These are phyloP conservation scores for Conus ventricosus DNA, from an alignment of 1,140 invertebrate species.

Conservation along the genomic window DNA sequence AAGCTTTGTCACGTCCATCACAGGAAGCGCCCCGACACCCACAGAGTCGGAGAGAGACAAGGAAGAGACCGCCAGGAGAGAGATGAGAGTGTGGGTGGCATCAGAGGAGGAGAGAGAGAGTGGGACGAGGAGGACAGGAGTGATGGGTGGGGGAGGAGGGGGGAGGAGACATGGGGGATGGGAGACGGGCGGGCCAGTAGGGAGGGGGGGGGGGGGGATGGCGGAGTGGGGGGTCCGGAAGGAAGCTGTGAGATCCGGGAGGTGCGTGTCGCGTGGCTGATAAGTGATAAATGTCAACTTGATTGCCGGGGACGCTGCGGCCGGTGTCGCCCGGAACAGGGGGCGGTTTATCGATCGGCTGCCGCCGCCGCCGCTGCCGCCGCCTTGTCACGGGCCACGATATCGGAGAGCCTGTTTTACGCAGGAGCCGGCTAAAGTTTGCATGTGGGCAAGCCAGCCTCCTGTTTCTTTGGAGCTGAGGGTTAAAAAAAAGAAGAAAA, in stretches of 20 bases:
- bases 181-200: neutral
- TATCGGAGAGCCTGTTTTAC: neutral
- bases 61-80: neutral
- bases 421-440: too few relatives aligned
- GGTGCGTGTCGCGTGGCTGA: constrained; percentile 24
- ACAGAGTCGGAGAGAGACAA: neutral
- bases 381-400: neutral
- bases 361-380: neutral
- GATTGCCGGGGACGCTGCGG: constrained; percentile 3
- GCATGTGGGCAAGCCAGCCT: too few relatives aligned
- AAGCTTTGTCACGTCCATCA: constrained; percentile 7
- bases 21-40: neutral
- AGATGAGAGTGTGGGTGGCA: neutral
- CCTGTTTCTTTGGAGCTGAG: too few relatives aligned
- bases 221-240: constrained; percentile 9
- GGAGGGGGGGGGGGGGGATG: neutral
- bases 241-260: constrained; percentile 22
- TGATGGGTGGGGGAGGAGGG: neutral
- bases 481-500: too few relatives aligned
- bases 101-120: neutral
- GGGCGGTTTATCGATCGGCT: neutral
- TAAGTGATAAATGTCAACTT: constrained; percentile 28
- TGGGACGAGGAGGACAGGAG: neutral
- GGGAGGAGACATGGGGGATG: neutral
- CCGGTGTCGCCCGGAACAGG: neutral